Evolutionary conservation across 1,140 invertebrate species (phyloP).

Genomic region (Euura lappo): DNA sequence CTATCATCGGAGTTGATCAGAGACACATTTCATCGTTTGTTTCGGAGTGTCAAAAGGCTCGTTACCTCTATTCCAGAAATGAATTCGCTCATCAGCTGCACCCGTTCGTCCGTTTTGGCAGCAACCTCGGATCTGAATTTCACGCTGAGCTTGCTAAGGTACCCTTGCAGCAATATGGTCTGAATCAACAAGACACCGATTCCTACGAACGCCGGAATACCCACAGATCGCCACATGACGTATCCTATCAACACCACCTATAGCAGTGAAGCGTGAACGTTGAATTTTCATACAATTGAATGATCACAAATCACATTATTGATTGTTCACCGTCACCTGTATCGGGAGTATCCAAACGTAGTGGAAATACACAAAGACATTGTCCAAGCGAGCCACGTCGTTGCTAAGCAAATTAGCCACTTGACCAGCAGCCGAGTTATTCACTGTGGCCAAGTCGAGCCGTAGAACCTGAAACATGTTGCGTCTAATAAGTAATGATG

Average conservation of each 20-base stretch:
- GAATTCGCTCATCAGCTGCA: conserved; percentile 70
- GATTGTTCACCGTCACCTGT: conserved; percentile 30
- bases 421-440: conserved; percentile 78
- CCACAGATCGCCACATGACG: conserved; percentile 72
- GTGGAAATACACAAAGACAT: conserved; percentile 61
- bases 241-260: conserved; percentile 34
- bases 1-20: conserved; percentile 40
- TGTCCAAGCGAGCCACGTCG: conserved; percentile 70
- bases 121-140: conserved; percentile 64
- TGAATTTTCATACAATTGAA: too few species aligned
- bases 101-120: too few species aligned
- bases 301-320: too few species aligned
- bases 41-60: not conserved
- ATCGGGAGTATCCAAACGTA: conserved; percentile 57
- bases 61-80: conserved; percentile 67
- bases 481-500: not conserved
- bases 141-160: conserved; percentile 46
- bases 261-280: too few species aligned
- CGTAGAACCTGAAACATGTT: conserved; percentile 64
- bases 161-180: conserved; percentile 69
- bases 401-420: conserved; percentile 86
- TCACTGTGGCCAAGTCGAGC: conserved; percentile 66
- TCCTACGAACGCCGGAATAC: conserved; percentile 72
- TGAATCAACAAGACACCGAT: conserved; percentile 65
- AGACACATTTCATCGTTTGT: not conserved